These are phyloP conservation scores for Caenorhabditis sp. DNA, from an alignment of 2,888 invertebrate species.

Conservation along the genomic window DNA sequence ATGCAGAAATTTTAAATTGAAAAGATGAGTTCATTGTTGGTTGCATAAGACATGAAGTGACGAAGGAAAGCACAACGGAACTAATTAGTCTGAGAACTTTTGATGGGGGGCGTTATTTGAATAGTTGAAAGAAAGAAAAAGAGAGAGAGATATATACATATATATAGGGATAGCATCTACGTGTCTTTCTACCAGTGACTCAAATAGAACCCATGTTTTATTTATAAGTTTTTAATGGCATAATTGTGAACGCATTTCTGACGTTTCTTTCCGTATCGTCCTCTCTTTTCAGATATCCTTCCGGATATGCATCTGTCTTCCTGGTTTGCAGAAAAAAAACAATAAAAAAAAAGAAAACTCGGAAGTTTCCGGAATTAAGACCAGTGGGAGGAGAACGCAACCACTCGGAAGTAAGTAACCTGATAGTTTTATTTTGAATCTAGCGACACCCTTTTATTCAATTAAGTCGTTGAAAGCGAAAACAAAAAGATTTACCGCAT, in stretches of 20 bases:
- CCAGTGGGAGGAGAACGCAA: slow-evolving; percentile 12
- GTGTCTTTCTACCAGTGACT: slow-evolving; percentile 30
- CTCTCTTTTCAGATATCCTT: slow-evolving; percentile 6
- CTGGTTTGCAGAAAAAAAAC: slow-evolving; percentile 25
- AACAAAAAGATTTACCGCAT: slow-evolving; percentile 44
- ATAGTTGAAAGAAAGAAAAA: background rate
- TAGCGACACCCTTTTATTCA: slow-evolving; percentile 42
- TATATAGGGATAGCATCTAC: no score
- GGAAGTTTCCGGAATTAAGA: slow-evolving; percentile 34
- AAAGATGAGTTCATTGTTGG: slow-evolving; percentile 34
- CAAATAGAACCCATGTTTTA: slow-evolving; percentile 29
- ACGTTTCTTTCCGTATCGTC: slow-evolving; percentile 10
- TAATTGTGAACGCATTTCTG: slow-evolving; percentile 40
- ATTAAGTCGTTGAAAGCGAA: slow-evolving; percentile 45
- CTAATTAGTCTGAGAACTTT: no score
- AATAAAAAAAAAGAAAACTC: background rate
- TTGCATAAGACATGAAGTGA: slow-evolving; percentile 13
- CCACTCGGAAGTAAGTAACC: slow-evolving; percentile 42
- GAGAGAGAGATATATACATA: background rate
- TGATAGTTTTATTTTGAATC: slow-evolving; percentile 51
- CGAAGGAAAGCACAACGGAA: background rate
- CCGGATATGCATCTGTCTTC: slow-evolving; percentile 32
- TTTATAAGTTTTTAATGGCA: slow-evolving; percentile 38
- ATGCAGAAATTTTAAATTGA: slow-evolving; percentile 31
- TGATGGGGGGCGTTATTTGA: slow-evolving; percentile 4